Evolutionary conservation across 1,140 invertebrate species (phyloP).

Genomic region (Ylistrum balloti): DNA sequence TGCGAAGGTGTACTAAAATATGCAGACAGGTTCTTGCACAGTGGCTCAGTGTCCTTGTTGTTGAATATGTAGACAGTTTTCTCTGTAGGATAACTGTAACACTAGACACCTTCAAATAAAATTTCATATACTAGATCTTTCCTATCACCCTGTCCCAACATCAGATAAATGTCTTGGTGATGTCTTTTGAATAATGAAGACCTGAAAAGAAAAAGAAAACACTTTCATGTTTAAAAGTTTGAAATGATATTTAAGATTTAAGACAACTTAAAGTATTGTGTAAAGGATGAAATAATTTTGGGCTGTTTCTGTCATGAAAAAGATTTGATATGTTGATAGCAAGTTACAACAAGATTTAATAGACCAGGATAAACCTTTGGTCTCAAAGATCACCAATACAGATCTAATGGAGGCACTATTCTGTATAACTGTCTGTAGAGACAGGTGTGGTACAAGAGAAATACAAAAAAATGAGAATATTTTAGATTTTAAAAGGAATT

Average conservation of each 20-base stretch:
- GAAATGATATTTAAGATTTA: not conserved
- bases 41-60: not conserved
- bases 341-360: no score
- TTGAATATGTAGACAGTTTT: not conserved
- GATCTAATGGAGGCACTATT: not conserved
- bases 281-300: no score
- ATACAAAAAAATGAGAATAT: no score
- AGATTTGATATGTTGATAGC: not conserved
- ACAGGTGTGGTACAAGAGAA: no score
- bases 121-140: not conserved
- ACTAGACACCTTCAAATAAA: not conserved
- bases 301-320: not conserved
- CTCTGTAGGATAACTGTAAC: not conserved
- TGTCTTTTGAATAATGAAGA: not conserved
- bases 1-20: not conserved
- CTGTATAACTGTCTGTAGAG: not conserved
- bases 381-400: not conserved
- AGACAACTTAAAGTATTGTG: no score
- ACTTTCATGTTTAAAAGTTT: no score
- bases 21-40: not conserved
- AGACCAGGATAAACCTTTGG: no score
- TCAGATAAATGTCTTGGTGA: not conserved
- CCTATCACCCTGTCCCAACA: not conserved
- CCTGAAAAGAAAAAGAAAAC: no score
- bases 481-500: no score